Conservation (phyloP, 2,113 vertebrate species). For the Oostethus manadensis region DNA sequence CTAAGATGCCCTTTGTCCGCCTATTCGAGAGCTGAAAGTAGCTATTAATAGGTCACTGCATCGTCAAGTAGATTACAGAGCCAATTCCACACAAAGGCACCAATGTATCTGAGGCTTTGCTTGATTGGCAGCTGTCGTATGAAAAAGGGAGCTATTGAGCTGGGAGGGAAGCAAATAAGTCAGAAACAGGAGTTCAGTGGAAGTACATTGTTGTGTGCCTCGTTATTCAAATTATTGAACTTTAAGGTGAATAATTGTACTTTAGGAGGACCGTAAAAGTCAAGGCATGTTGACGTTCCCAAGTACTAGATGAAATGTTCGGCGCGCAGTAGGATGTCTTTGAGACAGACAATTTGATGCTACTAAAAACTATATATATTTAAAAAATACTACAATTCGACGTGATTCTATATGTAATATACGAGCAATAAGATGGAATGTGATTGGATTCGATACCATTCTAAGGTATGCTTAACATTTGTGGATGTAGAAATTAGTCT, state of each 20-base stretch:
- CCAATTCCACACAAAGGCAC: constrained; percentile 45
- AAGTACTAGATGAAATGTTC: neutral
- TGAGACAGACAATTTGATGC: no score
- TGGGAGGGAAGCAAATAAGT: neutral
- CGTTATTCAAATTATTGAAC: neutral
- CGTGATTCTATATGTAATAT: no score
- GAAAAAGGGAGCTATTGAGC: constrained; percentile 22
- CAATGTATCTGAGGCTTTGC: constrained; percentile 26
- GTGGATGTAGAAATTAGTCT: no score
- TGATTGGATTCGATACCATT: no score
- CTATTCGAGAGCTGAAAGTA: constrained; percentile 28
- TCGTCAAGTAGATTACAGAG: constrained; percentile 34
- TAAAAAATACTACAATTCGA: no score
- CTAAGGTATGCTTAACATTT: no score
- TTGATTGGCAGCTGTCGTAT: constrained; percentile 12
- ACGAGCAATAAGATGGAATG: no score
- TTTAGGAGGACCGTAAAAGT: neutral
- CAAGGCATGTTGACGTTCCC: neutral
- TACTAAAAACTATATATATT: no score
- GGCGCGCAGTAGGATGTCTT: no score
- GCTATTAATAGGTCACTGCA: constrained; percentile 49
- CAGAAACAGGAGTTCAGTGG: neutral
- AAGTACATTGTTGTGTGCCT: neutral
- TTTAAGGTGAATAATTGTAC: neutral
- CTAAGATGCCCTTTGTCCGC: constrained; percentile 48